These are phyloP conservation scores for Psittacula echo DNA, from an alignment of 2,797 vertebrate species.

Conservation along the genomic window DNA sequence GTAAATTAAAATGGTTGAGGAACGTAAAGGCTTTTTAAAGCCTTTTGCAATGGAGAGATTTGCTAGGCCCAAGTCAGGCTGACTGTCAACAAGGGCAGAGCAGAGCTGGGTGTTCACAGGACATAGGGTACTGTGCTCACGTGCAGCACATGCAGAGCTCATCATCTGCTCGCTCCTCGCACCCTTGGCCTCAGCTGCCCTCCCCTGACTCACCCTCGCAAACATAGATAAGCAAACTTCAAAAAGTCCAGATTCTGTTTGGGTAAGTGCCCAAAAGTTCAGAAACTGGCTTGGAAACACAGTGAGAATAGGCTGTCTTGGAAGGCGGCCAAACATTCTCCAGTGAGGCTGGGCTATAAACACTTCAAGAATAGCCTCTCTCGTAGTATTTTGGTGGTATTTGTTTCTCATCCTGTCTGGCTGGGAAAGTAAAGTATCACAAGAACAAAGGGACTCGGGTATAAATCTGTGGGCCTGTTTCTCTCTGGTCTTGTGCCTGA, in stretches of 20 bases:
- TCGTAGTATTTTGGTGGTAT: constrained; percentile 47
- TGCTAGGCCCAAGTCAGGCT: neutral
- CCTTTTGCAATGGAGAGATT: neutral
- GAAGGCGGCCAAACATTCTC: constrained; percentile 58
- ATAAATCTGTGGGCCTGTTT: constrained; percentile 12
- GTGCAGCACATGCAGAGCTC: neutral
- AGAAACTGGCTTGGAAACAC: constrained; percentile 53
- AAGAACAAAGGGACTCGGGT: constrained; percentile 36
- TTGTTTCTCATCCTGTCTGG: constrained; percentile 68
- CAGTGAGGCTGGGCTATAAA: constrained; percentile 50
- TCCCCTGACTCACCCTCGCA: neutral
- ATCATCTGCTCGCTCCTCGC: neutral
- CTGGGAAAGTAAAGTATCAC: constrained; percentile 42
- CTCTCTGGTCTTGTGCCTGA: neutral
- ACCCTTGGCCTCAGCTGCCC: constrained; percentile 26
- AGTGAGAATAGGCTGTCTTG: constrained; percentile 41
- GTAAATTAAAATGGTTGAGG: neutral
- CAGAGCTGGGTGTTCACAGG: neutral
- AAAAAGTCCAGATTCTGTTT: constrained; percentile 57
- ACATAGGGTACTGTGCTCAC: fast-evolving
- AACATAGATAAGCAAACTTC: constrained; percentile 65
- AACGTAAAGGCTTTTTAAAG: neutral
- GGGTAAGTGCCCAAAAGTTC: constrained; percentile 51
- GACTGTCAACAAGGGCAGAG: fast-evolving
- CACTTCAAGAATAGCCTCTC: constrained; percentile 65